Evolutionary conservation across 2,113 vertebrate species (phyloP), one percentile per base, ranked within the genome.

Genomic region (Neogale vison): DNA sequence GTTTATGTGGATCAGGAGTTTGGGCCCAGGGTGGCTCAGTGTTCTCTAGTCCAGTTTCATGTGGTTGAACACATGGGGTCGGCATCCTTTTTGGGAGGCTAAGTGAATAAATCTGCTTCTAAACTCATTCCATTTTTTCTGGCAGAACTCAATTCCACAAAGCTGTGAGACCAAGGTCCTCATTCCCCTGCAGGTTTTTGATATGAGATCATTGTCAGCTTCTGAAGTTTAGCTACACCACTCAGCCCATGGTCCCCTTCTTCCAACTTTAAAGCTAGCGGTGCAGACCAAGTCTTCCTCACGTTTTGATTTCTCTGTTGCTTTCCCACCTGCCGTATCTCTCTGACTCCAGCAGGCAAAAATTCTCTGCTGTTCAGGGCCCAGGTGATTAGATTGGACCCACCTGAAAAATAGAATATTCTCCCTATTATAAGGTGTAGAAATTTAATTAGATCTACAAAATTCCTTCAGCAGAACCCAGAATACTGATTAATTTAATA

Each of bases 211-310:
- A 34, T 21, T 14, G 31, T 45, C 13, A 59, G 47, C 6, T n/a
- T 26, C 18, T 74, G 3, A 15, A 15, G 39, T 15, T 2, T 20
- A 71, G 17, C 3, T 21, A 20, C 0, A 36, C 24, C 4, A 6
- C 11, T 59, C 26, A 12, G 26, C n/a, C 74, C 69, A 9, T 1
- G 18, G 34, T 4, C 1, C 9, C 12, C 15, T 12, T 65, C 55
- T 24, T 88, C 36, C 24, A 88, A 0, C 6, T 47, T 67, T 23
- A 59, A 47, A 82, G 39, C 23, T 67, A 67, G 36, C 4, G 3
- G 14, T 6, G 1, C 14, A 36, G 45, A 7, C 24, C 2, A 12
- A 12, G 39, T 34, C 20, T 36, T 63, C 3, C 67, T 65, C 18
- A 29, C 2, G 34, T 15, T 74, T 65, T 17, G 23, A 12, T 74